Percentiles rank a stretch among this genome's conserved stretches.
phyloP scores from a whole-genome alignment of 92 coral and sea anemone species.

The Parazoanthus atlanticus region DNA sequence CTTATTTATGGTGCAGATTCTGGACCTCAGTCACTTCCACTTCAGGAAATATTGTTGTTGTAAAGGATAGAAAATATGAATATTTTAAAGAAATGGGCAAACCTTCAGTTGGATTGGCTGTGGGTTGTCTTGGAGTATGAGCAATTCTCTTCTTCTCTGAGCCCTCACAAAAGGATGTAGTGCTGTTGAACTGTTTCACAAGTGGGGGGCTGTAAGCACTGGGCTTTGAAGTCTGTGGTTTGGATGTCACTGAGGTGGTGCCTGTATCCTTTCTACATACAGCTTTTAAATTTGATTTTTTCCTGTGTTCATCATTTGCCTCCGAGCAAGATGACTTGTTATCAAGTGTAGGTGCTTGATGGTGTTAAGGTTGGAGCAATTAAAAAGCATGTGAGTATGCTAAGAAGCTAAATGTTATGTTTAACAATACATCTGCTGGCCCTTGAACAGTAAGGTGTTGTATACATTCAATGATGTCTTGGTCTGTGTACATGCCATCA shows the following conservation, averaged over 20 bases:
- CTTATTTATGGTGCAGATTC: too few relatives aligned
- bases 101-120: neutral
- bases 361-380: slow-evolving; percentile 8
- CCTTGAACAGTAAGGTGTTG: too few relatives aligned
- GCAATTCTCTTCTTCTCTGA: slow-evolving; percentile 52
- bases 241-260: neutral
- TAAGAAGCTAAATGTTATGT: too few relatives aligned
- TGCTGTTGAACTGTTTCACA: neutral
- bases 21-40: too few relatives aligned
- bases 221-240: neutral
- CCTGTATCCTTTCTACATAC: neutral
- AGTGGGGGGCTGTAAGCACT: neutral
- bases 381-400: neutral
- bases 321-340: slow-evolving; percentile 20
- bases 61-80: too few relatives aligned
- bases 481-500: too few relatives aligned
- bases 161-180: slow-evolving; percentile 4
- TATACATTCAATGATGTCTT: too few relatives aligned
- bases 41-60: too few relatives aligned
- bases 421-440: too few relatives aligned
- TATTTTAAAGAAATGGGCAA: too few relatives aligned
- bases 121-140: slow-evolving; percentile 43
- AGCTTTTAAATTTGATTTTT: neutral
- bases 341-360: slow-evolving; percentile 13
- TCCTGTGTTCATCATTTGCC: slow-evolving; percentile 12